These are phyloP conservation scores for Festucalex cinctus DNA, from an alignment of 2,113 vertebrate species.

Conservation along the genomic window DNA sequence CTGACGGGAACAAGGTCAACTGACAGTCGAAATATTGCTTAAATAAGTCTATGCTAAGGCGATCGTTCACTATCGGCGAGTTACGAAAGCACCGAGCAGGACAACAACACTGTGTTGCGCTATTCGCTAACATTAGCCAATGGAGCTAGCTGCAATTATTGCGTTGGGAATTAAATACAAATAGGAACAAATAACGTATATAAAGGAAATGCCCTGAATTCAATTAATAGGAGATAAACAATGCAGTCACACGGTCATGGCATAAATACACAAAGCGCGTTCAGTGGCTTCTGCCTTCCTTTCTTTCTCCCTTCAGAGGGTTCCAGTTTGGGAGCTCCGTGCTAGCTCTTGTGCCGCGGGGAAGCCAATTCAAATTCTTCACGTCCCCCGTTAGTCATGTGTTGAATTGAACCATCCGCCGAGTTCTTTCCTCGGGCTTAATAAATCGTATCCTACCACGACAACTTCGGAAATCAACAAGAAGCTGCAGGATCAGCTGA, in stretches of 20 bases:
- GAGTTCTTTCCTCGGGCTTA: conserved; percentile 22
- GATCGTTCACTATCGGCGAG: conserved; percentile 20
- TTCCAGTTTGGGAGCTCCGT: conserved; percentile 26
- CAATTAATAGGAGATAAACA: conserved; percentile 8
- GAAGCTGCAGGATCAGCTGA: conserved; percentile 76
- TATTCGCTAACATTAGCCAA: conserved; percentile 45
- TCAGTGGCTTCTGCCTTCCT: conserved; percentile 22
- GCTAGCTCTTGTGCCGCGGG: conserved; percentile 39
- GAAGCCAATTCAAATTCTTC: conserved; percentile 13
- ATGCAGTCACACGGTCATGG: conserved; percentile 26
- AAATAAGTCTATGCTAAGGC: neutral
- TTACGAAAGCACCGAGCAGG: conserved; percentile 48
- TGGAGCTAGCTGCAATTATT: conserved; percentile 23
- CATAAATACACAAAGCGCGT: conserved; percentile 36
- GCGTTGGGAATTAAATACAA: conserved; percentile 7
- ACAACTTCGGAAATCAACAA: conserved; percentile 73
- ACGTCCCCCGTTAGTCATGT: conserved; percentile 5
- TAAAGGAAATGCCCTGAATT: neutral
- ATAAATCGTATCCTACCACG: conserved; percentile 45
- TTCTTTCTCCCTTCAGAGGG: conserved; percentile 42
- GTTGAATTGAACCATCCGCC: conserved; percentile 10
- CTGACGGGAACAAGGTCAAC: conserved; percentile 32
- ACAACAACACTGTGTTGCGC: conserved; percentile 36
- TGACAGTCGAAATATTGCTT: conserved; percentile 12
- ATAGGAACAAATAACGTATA: conserved; percentile 29